Base-by-base conservation (phyloP, 1,140 invertebrate species). In the Steinernema khuongi region DNA sequence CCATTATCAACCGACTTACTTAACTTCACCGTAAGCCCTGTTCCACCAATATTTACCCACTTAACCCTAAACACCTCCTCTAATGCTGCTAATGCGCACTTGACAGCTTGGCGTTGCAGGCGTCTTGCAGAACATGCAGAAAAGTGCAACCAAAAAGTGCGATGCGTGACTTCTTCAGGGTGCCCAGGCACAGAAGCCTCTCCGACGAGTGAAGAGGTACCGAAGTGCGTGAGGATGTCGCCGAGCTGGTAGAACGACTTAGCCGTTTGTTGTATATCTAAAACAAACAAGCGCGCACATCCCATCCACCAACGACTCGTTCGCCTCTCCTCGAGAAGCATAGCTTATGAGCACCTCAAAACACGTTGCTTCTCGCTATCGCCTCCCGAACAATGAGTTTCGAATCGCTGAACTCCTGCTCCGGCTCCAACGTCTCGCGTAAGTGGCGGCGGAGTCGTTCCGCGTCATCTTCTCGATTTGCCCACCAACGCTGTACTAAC, bases 151-250 rank as follows among this genome's bases (percentile, higher is more conserved):
- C n/a, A 7, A n/a, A 41, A 41, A 41, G n/a, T 41, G 36, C 36
- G 36, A 41, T 41, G 7, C n/a, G 36, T 41, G 36, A 41, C 36
- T 41, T 11, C n/a, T 41, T n/a, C n/a, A n/a, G n/a, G n/a, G n/a
- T n/a, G n/a, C n/a, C n/a, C n/a, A n/a, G n/a, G n/a, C n/a, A n/a
- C n/a, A n/a, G n/a, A n/a, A 7, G 36, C 7, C 7, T 41, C 36
- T 41, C 7, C 36, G 36, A 41, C n/a, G 36, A 11, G 7, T 41
- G 36, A 41, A 41, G 36, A n/a, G 36, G 36, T 41, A 41, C 36
- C 36, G 7, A 60, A 60, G 50, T 60, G 50, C 50, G 50, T 60
- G 50, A 60, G 50, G 50, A 60, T 60, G 50, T 60, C 50, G 50
- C 26, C 50, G 36, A n/a, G 50, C 50, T 60, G 50, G 50, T 60